These are phyloP conservation scores for Falco peregrinus DNA, from an alignment of 2,797 vertebrate species.

Conservation along the genomic window DNA sequence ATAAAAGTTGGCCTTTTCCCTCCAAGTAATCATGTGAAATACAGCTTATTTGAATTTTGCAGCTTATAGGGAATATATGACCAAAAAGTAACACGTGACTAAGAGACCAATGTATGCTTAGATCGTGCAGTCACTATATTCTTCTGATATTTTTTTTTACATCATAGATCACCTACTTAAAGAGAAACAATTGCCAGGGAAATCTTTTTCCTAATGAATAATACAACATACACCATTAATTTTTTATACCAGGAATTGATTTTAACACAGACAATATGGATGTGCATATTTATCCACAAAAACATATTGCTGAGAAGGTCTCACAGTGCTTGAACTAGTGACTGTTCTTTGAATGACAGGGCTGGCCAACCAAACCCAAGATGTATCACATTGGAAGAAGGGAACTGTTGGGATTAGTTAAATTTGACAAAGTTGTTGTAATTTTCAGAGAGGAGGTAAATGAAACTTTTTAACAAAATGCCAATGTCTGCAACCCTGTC, in stretches of 20 bases:
- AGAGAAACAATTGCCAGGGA: background rate
- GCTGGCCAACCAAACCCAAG: background rate
- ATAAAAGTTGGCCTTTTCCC: background rate
- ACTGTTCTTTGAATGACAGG: background rate
- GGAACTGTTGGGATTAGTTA: background rate
- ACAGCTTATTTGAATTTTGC: background rate
- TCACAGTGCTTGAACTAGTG: background rate
- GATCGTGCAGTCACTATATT: background rate
- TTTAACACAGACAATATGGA: background rate
- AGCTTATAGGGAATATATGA: background rate
- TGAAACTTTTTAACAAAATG: background rate
- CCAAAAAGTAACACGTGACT: background rate
- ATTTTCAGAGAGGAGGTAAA: too few species aligned
- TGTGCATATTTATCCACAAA: background rate
- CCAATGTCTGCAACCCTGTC: background rate
- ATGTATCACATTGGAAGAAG: background rate
- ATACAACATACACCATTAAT: background rate
- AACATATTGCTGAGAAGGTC: background rate
- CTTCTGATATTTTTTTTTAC: background rate
- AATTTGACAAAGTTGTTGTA: background rate
- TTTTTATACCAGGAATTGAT: background rate
- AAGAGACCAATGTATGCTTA: background rate
- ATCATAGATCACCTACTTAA: background rate
- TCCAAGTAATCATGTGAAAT: background rate
- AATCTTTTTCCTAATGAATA: background rate